Percentiles rank a stretch among this genome's conserved stretches.
Conservation (phyloP, 92 coral and sea anemone species). For the Scolanthus callimorphus region DNA sequence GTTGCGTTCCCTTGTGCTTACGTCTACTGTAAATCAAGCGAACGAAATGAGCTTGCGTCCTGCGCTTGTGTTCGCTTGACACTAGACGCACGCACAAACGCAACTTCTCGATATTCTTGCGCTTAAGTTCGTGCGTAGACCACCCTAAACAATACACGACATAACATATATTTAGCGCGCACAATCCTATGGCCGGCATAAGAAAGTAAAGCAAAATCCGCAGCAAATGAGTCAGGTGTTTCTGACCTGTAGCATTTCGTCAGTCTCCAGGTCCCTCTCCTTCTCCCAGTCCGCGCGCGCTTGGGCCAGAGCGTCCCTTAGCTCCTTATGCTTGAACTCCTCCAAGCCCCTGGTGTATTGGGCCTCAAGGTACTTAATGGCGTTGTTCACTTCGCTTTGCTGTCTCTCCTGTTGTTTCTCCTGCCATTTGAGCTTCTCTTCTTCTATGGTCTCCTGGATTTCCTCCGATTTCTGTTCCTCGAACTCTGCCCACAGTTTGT, state of each 20-base stretch:
- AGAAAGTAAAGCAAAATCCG: too few relatives aligned
- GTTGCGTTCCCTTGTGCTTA: too few relatives aligned
- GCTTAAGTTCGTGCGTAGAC: too few relatives aligned
- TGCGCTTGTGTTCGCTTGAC: too few relatives aligned
- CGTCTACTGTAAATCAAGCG: too few relatives aligned
- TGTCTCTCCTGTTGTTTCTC: slow-evolving; percentile 60
- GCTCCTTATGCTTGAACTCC: slow-evolving; percentile 88
- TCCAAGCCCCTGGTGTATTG: slow-evolving; percentile 83
- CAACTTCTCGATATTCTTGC: too few relatives aligned
- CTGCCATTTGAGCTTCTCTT: slow-evolving; percentile 54
- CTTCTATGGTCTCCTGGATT: slow-evolving; percentile 60
- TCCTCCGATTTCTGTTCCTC: slow-evolving; percentile 68
- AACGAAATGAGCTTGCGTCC: too few relatives aligned
- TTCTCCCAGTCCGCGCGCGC: slow-evolving; percentile 79
- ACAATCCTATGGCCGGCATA: too few relatives aligned
- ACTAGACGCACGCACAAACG: too few relatives aligned
- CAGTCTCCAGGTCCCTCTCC: slow-evolving; percentile 58
- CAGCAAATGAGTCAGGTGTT: too few relatives aligned
- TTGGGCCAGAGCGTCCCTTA: slow-evolving; percentile 68
- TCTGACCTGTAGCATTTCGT: slow-evolving; percentile 55
- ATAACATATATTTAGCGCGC: too few relatives aligned
- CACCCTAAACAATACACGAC: too few relatives aligned
- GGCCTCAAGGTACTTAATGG: slow-evolving; percentile 79
- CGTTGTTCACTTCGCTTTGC: slow-evolving; percentile 76
- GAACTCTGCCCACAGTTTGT: slow-evolving; percentile 64